Base-by-base conservation (phyloP, 2,113 vertebrate genomes). In the Callospermophilus lateralis region DNA sequence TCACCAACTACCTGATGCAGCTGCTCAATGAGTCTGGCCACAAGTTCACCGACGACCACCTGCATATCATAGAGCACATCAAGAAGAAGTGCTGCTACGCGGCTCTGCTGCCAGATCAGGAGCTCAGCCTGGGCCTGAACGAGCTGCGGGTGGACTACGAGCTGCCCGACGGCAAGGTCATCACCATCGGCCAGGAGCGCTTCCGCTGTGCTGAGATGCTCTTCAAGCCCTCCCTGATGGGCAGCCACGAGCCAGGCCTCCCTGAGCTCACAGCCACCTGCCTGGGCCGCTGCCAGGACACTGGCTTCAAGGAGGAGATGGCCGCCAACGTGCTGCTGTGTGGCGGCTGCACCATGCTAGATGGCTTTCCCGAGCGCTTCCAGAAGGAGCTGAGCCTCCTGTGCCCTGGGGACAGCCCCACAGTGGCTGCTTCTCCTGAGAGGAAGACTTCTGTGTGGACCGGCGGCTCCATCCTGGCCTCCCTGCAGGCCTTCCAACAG, bases 391-490 rank as follows among this genome's bases (percentile, higher is more conserved):
- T 98, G 22, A 92, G 90, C 74, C 89, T 81, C 81, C 97, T 98
- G 32, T 97, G 95, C 13, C 96, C 97, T 0, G 55, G 79, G 1
- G 95, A 96, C 81, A 94, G 39, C 39, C 97, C 90, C 7, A 42
- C 48, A 0, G 98, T 98, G 86, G 78, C 92, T 1, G 97, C 98
- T 0, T 76, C 96, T 2, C 94, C 97, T 0, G 97, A 98, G 90
- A 97, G 98, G 86, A 98, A 96, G 93, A 97, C 96, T 0, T 97
- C 98, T 0, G 98, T 98, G 89, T 98, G 98, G 98, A 97, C 96
- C 0, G 98, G 98, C 0, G 98, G 98, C 86, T 98, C 98, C 90
- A 98, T 98, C 79, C 96, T 98, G 72, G 97, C 98, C 24, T 98
- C 98, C 0, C 95, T 98, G 72, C 96, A 98, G 84, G 94, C 97